Conservation (phyloP, 2,797 vertebrate genomes). For the Monodelphis domestica region DNA sequence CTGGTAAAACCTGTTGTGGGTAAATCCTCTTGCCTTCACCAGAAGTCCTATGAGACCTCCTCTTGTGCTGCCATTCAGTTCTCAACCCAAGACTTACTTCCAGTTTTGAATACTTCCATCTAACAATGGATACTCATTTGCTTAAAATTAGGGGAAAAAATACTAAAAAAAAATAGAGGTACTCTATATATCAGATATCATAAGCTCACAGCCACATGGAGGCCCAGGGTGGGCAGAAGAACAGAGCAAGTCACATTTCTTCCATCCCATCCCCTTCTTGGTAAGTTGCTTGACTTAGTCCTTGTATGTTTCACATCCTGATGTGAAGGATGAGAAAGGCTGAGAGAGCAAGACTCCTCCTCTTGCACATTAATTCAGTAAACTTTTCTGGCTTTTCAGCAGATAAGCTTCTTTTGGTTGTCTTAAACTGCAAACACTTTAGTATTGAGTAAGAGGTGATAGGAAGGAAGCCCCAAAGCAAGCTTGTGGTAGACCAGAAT, state of each 20-base stretch:
- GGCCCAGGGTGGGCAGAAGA: neutral
- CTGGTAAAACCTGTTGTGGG: neutral
- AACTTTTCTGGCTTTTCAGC: neutral
- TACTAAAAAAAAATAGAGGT: neutral
- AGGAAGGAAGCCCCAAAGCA: neutral
- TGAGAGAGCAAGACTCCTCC: neutral
- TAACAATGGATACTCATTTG: neutral
- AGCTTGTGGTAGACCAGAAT: neutral
- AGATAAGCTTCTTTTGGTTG: neutral
- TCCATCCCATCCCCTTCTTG: too few relatives aligned
- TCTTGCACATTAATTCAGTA: neutral
- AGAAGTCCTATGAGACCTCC: neutral
- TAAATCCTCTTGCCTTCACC: neutral
- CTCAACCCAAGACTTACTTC: neutral
- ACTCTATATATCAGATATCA: neutral
- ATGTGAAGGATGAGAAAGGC: neutral
- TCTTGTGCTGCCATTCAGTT: neutral
- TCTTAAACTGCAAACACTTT: neutral
- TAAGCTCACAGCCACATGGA: neutral
- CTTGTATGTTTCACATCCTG: neutral
- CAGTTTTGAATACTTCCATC: neutral
- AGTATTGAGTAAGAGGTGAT: neutral
- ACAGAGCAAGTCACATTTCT: neutral
- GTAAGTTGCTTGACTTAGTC: neutral
- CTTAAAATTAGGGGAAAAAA: too few relatives aligned